Evolutionary conservation across 1,140 invertebrate species (phyloP), one percentile per base, ranked within the genome.

Genomic region (Bombus sylvicola): DNA sequence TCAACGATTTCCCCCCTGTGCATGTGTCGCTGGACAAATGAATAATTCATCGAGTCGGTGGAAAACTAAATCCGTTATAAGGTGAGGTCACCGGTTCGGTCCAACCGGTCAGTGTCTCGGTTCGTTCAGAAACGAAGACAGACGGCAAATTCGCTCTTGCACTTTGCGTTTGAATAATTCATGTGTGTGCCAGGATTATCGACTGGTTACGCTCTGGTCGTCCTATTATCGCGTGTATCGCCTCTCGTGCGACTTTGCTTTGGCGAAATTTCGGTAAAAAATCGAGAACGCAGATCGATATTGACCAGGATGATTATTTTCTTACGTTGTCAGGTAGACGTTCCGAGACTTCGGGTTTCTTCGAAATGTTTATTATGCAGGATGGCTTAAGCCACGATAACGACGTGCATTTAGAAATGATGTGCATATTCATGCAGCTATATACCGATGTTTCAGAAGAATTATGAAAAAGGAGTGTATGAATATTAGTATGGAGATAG

Each of bases 131-230:
- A 92, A 93, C 87, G 90, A 91, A 92, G 91, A 93, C 91, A 86
- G 91, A 92, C 89, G 88, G 88, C 88, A 86, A 93, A 93, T 92
- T 89, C 90, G 89, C 89, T 87, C 87, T 74, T 91, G 91, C 90
- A 92, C 91, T 93, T 93, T 91, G 85, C 83, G 87, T 69, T 39
- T 88, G 87, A 88, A 91, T 92, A 87, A 92, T 92, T 92, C 85
- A 92, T 89, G 59, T 62, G 59, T 59, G 59, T 31, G 47, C 41
- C 76, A 81, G 88, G 83, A 90, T 90, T 88, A 90, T 89, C 82
- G 88, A 62, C 73, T 84, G 83, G 69, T 74, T 81, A 81, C 59
- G 53, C 77, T 73, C 82, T 72, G 76, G 72, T 88, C 83, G 87
- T 90, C 83, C 88, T 86, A 88, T 91, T 88, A 90, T 84, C 89